phyloP scores from a whole-genome alignment of 2,113 vertebrate genomes.

The Pluvianellus socialis region DNA sequence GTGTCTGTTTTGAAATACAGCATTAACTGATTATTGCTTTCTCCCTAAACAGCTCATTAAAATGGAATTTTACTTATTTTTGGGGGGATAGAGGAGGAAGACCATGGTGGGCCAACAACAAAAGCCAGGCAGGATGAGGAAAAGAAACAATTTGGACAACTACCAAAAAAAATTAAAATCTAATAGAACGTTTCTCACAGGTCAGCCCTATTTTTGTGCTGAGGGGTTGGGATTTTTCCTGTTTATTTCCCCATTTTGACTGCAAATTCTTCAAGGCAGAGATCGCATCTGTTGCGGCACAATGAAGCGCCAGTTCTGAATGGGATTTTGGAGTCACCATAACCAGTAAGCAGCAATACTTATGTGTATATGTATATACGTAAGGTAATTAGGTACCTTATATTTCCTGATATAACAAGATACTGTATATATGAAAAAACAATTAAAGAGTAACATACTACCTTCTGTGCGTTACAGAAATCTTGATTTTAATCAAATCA shows the following conservation, averaged over 20 bases:
- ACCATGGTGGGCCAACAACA: not conserved
- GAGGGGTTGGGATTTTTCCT: not conserved
- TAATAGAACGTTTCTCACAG: not conserved
- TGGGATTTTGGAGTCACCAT: not conserved
- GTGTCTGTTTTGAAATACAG: not conserved
- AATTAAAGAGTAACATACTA: not conserved
- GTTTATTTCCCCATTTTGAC: not conserved
- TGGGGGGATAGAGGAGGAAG: not conserved
- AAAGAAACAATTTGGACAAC: not conserved
- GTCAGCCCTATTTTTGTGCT: not conserved
- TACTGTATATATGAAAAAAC: not conserved
- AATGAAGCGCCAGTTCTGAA: not conserved
- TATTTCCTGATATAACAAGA: not conserved
- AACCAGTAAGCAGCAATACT: not conserved
- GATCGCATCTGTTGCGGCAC: not conserved
- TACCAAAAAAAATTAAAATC: not conserved
- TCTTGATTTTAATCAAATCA: not conserved
- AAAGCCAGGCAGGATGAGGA: not conserved
- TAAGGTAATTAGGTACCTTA: not conserved
- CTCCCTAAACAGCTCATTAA: not conserved
- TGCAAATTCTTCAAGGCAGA: not conserved
- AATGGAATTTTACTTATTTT: not conserved
- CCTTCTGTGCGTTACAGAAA: not conserved
- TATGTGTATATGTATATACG: not conserved
- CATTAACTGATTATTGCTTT: not conserved